Evolutionary conservation across 2,888 invertebrate species (phyloP).

Genomic region (Limnephilus marmoratus): DNA sequence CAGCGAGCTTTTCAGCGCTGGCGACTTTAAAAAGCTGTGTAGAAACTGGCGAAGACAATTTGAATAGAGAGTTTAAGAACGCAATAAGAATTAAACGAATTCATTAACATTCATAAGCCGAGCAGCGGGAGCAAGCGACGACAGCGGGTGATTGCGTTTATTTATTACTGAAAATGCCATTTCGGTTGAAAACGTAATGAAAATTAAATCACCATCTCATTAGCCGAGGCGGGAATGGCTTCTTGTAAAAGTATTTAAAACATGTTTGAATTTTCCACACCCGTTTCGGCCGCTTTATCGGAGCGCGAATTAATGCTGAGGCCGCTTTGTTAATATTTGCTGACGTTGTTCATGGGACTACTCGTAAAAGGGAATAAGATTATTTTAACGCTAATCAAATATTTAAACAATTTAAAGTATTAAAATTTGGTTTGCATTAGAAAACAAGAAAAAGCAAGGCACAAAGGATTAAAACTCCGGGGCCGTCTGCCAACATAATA

Average conservation of each 20-base stretch:
- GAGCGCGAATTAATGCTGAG: neutral
- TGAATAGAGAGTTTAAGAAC: neutral
- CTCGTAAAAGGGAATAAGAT: neutral
- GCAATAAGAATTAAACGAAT: slow-evolving; percentile 11
- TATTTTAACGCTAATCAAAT: neutral
- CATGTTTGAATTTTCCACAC: neutral
- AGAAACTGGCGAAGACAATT: neutral
- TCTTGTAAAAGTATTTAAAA: slow-evolving; percentile 16
- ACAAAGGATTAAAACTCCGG: too few relatives aligned
- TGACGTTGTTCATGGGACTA: neutral
- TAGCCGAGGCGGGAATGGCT: neutral
- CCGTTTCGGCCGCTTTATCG: neutral
- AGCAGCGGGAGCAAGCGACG: neutral
- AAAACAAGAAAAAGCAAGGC: too few relatives aligned
- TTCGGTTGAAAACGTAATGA: slow-evolving; percentile 24
- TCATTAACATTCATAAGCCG: slow-evolving; percentile 6
- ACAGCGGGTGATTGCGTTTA: slow-evolving; percentile 22
- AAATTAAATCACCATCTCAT: slow-evolving; percentile 38
- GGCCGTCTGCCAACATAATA: too few relatives aligned
- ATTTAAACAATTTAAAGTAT: neutral
- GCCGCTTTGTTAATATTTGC: neutral
- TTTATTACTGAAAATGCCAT: slow-evolving; percentile 34
- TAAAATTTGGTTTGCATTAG: neutral
- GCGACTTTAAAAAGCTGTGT: slow-evolving; percentile 2
- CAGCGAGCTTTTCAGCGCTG: neutral